phyloP scores from a whole-genome alignment of 2,888 invertebrate genomes.

The Zygogramma bicolorata region DNA sequence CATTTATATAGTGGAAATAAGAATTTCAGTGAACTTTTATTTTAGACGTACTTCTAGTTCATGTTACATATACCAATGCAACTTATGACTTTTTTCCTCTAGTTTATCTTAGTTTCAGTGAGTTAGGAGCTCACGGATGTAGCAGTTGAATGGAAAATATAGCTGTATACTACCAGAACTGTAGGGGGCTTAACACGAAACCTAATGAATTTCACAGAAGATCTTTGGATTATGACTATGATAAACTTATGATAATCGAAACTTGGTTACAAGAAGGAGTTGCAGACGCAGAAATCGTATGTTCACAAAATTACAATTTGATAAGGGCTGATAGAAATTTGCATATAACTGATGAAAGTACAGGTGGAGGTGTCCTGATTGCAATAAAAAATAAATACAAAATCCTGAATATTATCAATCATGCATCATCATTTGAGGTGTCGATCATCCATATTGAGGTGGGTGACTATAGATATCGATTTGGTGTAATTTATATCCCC shows the following conservation, averaged over 20 bases:
- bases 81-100: no score
- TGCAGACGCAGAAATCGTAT: not conserved
- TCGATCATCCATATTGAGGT: no score
- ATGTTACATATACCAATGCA: no score
- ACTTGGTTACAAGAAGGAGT: not conserved
- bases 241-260: not conserved
- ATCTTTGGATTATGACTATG: not conserved
- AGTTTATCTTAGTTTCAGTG: no score
- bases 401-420: not conserved
- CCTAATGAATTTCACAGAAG: not conserved
- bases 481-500: not conserved
- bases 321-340: not conserved
- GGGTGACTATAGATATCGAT: not conserved
- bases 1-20: no score
- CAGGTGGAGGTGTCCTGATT: not conserved
- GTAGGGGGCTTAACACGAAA: not conserved
- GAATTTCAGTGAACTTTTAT: no score
- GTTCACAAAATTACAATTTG: not conserved
- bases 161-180: not conserved
- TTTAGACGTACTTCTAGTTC: no score
- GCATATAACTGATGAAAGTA: not conserved
- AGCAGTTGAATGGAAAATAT: not conserved
- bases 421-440: not conserved
- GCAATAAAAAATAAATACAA: not conserved
- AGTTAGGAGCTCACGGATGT: not conserved